These are phyloP conservation scores for Achlya flavicornis DNA, from an alignment of 2,888 invertebrate genomes.

Conservation along the genomic window DNA sequence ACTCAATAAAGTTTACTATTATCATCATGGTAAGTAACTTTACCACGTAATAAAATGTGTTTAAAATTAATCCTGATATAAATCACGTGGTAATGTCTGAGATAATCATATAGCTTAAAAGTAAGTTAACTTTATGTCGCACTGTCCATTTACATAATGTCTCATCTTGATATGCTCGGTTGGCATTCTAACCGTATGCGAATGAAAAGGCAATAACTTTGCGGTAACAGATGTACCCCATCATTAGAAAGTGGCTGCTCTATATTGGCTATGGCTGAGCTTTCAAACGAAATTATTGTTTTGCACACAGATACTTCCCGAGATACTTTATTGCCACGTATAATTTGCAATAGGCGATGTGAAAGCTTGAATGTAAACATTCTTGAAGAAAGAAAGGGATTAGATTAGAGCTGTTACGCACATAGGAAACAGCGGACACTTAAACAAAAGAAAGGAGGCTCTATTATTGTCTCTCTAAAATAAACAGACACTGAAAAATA, in stretches of 20 bases:
- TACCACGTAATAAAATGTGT: too few relatives aligned
- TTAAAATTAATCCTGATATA: too few relatives aligned
- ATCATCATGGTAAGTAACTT: too few relatives aligned
- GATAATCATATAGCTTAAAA: neutral
- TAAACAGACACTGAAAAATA: too few relatives aligned
- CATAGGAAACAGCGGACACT: too few relatives aligned
- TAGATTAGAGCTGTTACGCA: neutral
- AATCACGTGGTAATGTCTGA: too few relatives aligned
- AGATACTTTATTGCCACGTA: slow-evolving; percentile 2
- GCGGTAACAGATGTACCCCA: slow-evolving; percentile 11
- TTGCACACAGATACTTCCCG: slow-evolving; percentile 3
- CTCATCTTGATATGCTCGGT: neutral
- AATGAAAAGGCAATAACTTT: slow-evolving; percentile 14
- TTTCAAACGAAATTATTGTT: slow-evolving; percentile 3
- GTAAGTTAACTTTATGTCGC: neutral
- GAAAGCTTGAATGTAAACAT: neutral
- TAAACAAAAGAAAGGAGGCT: too few relatives aligned
- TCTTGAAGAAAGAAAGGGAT: neutral
- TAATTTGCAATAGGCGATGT: neutral
- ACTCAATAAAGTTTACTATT: too few relatives aligned
- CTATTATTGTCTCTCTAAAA: too few relatives aligned
- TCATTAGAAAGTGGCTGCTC: slow-evolving; percentile 13
- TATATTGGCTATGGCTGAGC: neutral
- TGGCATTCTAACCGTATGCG: neutral
- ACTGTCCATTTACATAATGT: neutral